Conservation (phyloP, 2,888 invertebrate genomes). For the Lamellibrachia columna region DNA sequence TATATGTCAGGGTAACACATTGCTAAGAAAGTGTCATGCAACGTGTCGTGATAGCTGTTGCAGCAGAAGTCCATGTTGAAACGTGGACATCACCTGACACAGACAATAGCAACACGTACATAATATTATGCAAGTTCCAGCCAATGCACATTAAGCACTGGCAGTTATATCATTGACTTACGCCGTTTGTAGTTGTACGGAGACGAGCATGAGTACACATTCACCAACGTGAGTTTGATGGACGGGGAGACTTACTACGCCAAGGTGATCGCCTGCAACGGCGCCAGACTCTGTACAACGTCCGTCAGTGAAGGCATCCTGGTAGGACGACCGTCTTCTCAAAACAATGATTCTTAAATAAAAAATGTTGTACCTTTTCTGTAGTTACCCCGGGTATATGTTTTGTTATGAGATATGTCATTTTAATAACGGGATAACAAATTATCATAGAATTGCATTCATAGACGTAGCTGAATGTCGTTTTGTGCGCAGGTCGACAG, state of each 20-base stretch:
- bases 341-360: too few relatives aligned
- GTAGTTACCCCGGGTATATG: neutral
- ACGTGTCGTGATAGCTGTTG: too few relatives aligned
- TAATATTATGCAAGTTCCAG: too few relatives aligned
- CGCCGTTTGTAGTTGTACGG: neutral
- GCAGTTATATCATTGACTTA: neutral
- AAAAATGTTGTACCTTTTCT: neutral
- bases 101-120: neutral
- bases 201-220: neutral
- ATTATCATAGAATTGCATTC: neutral
- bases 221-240: neutral
- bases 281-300: conserved; percentile 12
- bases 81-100: too few relatives aligned
- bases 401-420: neutral
- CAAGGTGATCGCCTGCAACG: conserved; percentile 10
- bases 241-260: neutral
- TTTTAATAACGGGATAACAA: neutral
- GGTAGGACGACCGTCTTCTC: neutral
- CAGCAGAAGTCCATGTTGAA: too few relatives aligned
- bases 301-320: conserved; percentile 5
- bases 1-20: too few relatives aligned
- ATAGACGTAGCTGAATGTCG: neutral
- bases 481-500: conserved; percentile 24
- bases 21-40: too few relatives aligned
- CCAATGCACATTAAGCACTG: too few relatives aligned